Percentiles rank a stretch among this genome's conserved stretches.
These are phyloP conservation scores for Sarcophaga carnaria DNA, from an alignment of 2,888 invertebrate species.

Conservation along the genomic window DNA sequence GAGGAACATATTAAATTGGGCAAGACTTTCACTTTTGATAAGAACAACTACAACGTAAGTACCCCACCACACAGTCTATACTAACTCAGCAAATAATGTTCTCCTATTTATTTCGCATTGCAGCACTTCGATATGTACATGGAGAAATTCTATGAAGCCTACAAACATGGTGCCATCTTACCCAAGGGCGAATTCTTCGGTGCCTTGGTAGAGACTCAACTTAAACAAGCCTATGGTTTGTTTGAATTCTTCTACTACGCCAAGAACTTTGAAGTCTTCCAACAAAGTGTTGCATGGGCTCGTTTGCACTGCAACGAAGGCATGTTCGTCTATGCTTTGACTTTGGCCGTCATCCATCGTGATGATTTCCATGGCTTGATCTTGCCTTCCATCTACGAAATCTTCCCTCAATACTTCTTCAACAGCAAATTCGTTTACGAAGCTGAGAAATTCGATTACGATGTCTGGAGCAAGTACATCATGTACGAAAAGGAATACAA, in stretches of 20 bases:
- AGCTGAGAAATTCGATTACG: slow-evolving; percentile 84
- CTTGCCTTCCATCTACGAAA: too few relatives aligned
- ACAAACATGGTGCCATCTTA: slow-evolving; percentile 80
- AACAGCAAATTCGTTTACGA: slow-evolving; percentile 86
- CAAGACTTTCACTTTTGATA: slow-evolving; percentile 75
- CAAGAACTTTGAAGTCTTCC: too few relatives aligned
- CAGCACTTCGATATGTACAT: slow-evolving; percentile 73
- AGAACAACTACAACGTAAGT: slow-evolving; percentile 66
- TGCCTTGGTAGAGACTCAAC: too few relatives aligned
- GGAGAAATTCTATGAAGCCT: slow-evolving; percentile 74
- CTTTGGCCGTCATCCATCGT: too few relatives aligned
- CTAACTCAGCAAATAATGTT: background rate
- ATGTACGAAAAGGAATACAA: slow-evolving; percentile 78
- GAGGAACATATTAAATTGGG: slow-evolving; percentile 78
- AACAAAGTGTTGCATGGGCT: too few relatives aligned
- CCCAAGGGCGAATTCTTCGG: too few relatives aligned
- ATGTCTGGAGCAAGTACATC: slow-evolving; percentile 81
- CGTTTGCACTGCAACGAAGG: slow-evolving; percentile 88
- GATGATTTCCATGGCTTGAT: too few relatives aligned
- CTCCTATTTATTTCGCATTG: background rate
- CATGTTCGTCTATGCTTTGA: too few relatives aligned
- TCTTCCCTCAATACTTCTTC: too few relatives aligned
- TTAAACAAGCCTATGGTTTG: too few relatives aligned
- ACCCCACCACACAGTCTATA: background rate
- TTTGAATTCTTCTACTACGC: too few relatives aligned